These are phyloP conservation scores for Drepanosiphum platanoidis DNA, from an alignment of 2,888 invertebrate species.

Conservation along the genomic window DNA sequence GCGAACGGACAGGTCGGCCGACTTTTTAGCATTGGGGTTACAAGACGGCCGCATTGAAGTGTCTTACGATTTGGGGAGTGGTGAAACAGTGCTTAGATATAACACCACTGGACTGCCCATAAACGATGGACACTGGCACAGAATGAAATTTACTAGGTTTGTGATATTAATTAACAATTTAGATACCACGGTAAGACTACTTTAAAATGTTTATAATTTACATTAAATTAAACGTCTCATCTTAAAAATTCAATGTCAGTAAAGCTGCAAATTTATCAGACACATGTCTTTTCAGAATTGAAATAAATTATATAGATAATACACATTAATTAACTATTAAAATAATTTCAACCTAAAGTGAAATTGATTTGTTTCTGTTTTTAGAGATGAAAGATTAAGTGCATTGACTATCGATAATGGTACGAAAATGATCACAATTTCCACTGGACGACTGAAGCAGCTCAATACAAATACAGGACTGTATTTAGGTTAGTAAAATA, in stretches of 20 bases:
- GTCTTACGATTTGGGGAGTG: conserved; percentile 87
- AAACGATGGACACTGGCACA: conserved; percentile 90
- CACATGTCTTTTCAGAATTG: no score
- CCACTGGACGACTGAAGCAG: conserved; percentile 85
- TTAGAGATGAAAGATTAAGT: conserved; percentile 85
- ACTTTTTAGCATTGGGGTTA: conserved; percentile 87
- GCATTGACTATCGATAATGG: conserved; percentile 89
- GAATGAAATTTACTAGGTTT: conserved; percentile 79
- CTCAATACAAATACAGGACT: conserved; percentile 88
- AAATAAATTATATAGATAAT: no score
- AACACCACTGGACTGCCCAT: conserved; percentile 79
- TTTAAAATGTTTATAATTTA: no score
- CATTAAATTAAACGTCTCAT: no score
- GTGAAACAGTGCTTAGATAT: conserved; percentile 84
- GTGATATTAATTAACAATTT: no score
- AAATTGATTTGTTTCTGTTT: conserved; percentile 63
- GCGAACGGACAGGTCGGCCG: conserved; percentile 73
- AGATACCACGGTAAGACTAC: no score
- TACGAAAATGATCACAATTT: conserved; percentile 80
- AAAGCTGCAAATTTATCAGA: no score
- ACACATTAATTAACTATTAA: no score
- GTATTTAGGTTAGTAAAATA: conserved; percentile 84
- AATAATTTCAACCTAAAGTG: neutral
- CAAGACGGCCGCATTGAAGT: conserved; percentile 79
- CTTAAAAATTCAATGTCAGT: no score